A percentile compares a stretch with the other conserved stretches of the same genome.
phyloP scores from a whole-genome alignment of 2,113 vertebrate genomes.

The Podarcis muralis region DNA sequence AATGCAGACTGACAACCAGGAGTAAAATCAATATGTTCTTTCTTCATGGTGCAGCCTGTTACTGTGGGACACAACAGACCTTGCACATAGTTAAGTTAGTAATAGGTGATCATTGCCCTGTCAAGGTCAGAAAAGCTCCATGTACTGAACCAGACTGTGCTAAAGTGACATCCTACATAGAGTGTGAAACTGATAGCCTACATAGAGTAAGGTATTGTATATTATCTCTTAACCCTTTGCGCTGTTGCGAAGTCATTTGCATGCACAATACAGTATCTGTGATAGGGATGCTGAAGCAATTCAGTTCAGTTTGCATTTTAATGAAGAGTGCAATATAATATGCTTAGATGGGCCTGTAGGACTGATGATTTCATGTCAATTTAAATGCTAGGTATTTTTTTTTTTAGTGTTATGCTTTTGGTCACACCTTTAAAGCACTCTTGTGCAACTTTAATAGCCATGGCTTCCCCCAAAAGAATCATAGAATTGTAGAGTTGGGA shows the following conservation, averaged over 20 bases:
- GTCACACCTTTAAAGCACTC: too few relatives aligned
- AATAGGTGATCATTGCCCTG: conserved; percentile 31
- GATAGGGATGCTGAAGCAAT: too few relatives aligned
- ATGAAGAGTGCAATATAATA: neutral
- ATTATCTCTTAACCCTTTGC: fast-evolving
- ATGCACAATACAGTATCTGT: neutral
- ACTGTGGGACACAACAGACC: conserved; percentile 44
- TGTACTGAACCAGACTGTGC: neutral
- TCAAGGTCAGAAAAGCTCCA: conserved; percentile 49
- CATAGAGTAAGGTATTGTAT: fast-evolving
- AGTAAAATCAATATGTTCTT: conserved; percentile 49
- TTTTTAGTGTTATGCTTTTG: too few relatives aligned
- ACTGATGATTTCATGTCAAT: too few relatives aligned
- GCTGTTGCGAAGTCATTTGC: fast-evolving
- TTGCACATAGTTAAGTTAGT: conserved; percentile 28
- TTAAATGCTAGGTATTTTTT: too few relatives aligned
- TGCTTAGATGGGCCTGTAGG: too few relatives aligned
- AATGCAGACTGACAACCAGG: conserved; percentile 54
- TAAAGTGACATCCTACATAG: neutral
- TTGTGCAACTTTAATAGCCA: too few relatives aligned
- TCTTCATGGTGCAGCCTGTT: conserved; percentile 47
- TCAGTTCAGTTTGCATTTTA: too few relatives aligned
- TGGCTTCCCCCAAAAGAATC: neutral
- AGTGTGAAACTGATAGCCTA: neutral
- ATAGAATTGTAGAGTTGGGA: neutral